phyloP scores from a whole-genome alignment of 1,140 invertebrate species.

The Drosophila sp. region DNA sequence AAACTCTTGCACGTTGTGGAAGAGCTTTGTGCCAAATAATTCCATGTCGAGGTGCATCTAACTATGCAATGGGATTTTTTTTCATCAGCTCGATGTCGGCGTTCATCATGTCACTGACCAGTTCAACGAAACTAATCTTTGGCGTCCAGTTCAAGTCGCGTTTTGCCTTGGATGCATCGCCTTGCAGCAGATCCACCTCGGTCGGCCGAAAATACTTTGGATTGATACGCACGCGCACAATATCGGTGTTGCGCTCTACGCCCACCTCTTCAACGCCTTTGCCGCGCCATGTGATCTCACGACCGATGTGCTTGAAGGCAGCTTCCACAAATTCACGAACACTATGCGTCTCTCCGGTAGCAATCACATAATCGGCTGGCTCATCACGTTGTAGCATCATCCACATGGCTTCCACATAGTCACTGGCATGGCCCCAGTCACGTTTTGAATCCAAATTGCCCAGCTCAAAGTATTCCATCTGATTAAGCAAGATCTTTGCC shows the following conservation, averaged over 20 bases:
- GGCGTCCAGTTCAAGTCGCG: slow-evolving; percentile 94
- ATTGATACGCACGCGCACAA: slow-evolving; percentile 95
- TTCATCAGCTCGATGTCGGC: slow-evolving; percentile 97
- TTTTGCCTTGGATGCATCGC: slow-evolving; percentile 96
- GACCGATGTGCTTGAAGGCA: slow-evolving; percentile 93
- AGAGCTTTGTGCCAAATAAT: slow-evolving; percentile 68
- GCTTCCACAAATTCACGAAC: slow-evolving; percentile 98
- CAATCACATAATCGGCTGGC: slow-evolving; percentile 98
- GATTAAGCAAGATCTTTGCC: slow-evolving; percentile 96
- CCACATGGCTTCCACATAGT: slow-evolving; percentile 99
- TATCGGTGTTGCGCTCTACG: slow-evolving; percentile 91
- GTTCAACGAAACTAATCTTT: slow-evolving; percentile 92
- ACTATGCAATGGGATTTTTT: slow-evolving; percentile 93
- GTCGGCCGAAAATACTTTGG: slow-evolving; percentile 98
- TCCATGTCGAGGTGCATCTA: slow-evolving; percentile 5
- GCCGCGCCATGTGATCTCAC: slow-evolving; percentile 93
- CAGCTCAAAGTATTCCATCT: slow-evolving; percentile 94
- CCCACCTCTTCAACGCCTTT: slow-evolving; percentile 94
- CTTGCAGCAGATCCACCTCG: slow-evolving; percentile 97
- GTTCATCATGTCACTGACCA: slow-evolving; percentile 98
- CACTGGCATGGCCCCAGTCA: slow-evolving; percentile 99
- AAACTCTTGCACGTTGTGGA: slow-evolving; percentile 25
- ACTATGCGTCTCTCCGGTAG: slow-evolving; percentile 97
- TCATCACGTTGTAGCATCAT: slow-evolving; percentile 97
- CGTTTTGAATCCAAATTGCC: slow-evolving; percentile 98